These are phyloP conservation scores for Halcyon malimbica DNA, from an alignment of 2,113 vertebrate genomes.

Conservation along the genomic window DNA sequence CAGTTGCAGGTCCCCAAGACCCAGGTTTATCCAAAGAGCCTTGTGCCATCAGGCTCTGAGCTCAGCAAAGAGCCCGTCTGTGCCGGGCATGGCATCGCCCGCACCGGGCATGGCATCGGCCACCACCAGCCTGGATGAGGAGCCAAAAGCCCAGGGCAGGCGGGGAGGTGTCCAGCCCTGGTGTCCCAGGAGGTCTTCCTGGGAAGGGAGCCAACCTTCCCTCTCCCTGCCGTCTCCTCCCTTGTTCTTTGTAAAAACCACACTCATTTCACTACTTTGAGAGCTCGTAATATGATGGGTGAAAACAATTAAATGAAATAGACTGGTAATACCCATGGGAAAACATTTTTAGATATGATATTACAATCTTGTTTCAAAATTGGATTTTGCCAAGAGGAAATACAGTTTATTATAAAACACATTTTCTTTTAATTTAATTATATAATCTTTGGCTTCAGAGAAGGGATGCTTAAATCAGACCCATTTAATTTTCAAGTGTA, in stretches of 20 bases:
- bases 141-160: background rate
- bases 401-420: conserved; percentile 68
- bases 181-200: background rate
- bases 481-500: conserved; percentile 50
- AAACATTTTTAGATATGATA: conserved; percentile 66
- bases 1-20: background rate
- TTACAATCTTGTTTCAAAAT: conserved; percentile 68
- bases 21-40: background rate
- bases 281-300: conserved; percentile 9
- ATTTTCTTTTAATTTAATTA: conserved; percentile 75
- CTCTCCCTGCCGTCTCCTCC: background rate
- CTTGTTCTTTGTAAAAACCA: background rate
- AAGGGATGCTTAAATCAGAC: conserved; percentile 60
- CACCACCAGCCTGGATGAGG: rapidly evolving
- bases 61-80: background rate
- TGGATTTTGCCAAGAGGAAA: conserved; percentile 67
- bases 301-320: conserved; percentile 70
- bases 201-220: background rate
- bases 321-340: conserved; percentile 60
- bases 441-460: conserved; percentile 64
- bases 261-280: conserved; percentile 34
- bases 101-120: rapidly evolving
- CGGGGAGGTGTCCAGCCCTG: background rate
- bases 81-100: too few species aligned
- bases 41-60: rapidly evolving